Percentiles rank a stretch among this genome's conserved stretches.
Evolutionary conservation across 2,113 vertebrate species (phyloP).

Genomic region (Aramus guarauna): DNA sequence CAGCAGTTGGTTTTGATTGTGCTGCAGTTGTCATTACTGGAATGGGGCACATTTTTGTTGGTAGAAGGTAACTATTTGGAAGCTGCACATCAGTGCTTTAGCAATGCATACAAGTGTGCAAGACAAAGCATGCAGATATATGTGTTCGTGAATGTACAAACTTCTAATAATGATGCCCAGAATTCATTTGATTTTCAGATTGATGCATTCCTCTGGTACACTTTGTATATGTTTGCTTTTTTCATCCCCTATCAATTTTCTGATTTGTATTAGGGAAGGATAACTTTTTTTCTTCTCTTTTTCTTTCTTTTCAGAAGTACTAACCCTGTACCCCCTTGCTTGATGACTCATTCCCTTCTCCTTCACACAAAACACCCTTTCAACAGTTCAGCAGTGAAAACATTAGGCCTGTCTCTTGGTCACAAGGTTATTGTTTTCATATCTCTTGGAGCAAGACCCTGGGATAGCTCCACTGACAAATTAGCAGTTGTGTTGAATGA

Average conservation of each 20-base stretch:
- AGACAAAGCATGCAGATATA: neutral
- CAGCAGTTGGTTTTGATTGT: neutral
- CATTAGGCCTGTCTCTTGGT: slow-evolving; percentile 43
- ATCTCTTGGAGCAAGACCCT: slow-evolving; percentile 61
- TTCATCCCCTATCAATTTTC: neutral
- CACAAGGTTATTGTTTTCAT: slow-evolving; percentile 68
- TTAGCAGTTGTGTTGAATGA: slow-evolving; percentile 55
- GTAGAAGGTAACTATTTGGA: neutral
- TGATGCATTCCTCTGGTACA: neutral
- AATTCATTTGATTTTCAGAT: neutral
- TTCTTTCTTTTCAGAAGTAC: neutral
- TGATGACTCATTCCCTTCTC: slow-evolving; percentile 29
- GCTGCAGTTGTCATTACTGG: neutral
- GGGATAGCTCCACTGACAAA: slow-evolving; percentile 57
- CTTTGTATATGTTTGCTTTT: neutral
- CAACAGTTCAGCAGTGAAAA: slow-evolving; percentile 54
- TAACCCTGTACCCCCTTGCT: neutral
- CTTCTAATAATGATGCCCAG: neutral
- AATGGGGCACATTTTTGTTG: neutral
- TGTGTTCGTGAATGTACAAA: neutral
- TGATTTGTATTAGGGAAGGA: neutral
- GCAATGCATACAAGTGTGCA: neutral
- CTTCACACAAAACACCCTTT: slow-evolving; percentile 61
- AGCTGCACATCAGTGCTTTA: neutral
- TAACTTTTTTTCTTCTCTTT: neutral